phyloP scores from a whole-genome alignment of 2,113 vertebrate species.

The Casuarius casuarius region DNA sequence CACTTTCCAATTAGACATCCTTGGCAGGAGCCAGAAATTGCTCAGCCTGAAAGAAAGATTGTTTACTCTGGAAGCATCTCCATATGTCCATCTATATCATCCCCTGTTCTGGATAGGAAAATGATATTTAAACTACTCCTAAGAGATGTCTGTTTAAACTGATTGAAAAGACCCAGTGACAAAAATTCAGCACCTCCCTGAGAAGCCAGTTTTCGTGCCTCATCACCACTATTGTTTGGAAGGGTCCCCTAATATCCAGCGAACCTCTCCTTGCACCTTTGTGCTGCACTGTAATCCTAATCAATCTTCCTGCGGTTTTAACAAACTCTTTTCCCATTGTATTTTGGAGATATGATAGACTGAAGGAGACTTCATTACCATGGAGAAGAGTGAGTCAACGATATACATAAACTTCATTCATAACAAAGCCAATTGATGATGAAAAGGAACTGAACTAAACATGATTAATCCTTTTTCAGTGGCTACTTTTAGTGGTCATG shows the following conservation, averaged over 20 bases:
- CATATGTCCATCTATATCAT: neutral
- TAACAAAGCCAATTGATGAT: conserved; percentile 24
- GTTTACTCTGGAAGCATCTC: neutral
- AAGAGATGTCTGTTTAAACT: neutral
- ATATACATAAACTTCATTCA: conserved; percentile 2
- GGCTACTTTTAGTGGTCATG: neutral
- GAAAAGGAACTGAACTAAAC: neutral
- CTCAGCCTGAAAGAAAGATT: neutral
- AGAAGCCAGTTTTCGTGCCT: neutral
- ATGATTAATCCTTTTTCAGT: neutral
- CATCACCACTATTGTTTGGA: neutral
- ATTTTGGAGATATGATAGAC: neutral
- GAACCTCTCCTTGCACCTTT: neutral
- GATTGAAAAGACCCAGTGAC: neutral
- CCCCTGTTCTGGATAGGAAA: neutral
- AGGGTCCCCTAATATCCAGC: neutral
- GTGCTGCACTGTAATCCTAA: neutral
- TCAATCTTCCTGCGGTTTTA: conserved; percentile 20
- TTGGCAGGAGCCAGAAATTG: neutral
- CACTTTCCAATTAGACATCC: neutral
- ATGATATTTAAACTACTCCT: neutral
- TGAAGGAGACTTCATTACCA: conserved; percentile 23
- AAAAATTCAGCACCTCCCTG: accelerated
- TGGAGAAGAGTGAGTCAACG: conserved; percentile 1
- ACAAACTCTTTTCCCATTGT: neutral